Percentiles rank a stretch among this genome's conserved stretches.
Conservation (phyloP, 1,140 invertebrate species). For the Listronotus oregonensis region DNA sequence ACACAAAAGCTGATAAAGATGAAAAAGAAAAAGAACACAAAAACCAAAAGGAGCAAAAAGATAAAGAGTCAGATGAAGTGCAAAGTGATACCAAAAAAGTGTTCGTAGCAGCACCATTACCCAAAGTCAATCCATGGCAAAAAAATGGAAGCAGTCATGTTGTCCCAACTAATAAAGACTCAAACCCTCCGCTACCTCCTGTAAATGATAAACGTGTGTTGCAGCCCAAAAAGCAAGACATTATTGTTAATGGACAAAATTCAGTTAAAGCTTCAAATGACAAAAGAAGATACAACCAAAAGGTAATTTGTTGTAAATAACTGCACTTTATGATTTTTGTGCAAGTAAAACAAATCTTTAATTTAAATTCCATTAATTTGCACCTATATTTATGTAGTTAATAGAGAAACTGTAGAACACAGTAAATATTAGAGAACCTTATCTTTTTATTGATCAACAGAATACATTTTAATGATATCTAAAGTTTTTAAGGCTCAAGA, state of each 20-base stretch:
- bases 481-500: no score
- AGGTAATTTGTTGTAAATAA: slow-evolving; percentile 55
- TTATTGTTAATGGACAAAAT: slow-evolving; percentile 40
- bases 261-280: slow-evolving; percentile 64
- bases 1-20: slow-evolving; percentile 31
- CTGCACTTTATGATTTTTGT: background rate
- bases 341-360: no score
- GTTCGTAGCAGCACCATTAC: slow-evolving; percentile 65
- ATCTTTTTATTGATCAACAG: no score
- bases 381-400: no score
- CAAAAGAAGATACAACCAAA: slow-evolving; percentile 66
- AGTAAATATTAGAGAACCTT: no score
- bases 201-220: slow-evolving; percentile 56
- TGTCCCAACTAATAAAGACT: no score
- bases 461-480: no score
- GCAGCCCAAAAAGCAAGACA: slow-evolving; percentile 56
- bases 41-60: slow-evolving; percentile 41
- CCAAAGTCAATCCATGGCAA: slow-evolving; percentile 67
- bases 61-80: slow-evolving; percentile 45
- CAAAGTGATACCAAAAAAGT: slow-evolving; percentile 58
- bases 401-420: no score
- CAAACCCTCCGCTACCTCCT: slow-evolving; percentile 26
- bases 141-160: slow-evolving; percentile 47
- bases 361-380: no score
- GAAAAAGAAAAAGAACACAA: slow-evolving; percentile 32